These are phyloP conservation scores for Toxotes chatareus DNA, from an alignment of 2,113 vertebrate species.

Conservation along the genomic window DNA sequence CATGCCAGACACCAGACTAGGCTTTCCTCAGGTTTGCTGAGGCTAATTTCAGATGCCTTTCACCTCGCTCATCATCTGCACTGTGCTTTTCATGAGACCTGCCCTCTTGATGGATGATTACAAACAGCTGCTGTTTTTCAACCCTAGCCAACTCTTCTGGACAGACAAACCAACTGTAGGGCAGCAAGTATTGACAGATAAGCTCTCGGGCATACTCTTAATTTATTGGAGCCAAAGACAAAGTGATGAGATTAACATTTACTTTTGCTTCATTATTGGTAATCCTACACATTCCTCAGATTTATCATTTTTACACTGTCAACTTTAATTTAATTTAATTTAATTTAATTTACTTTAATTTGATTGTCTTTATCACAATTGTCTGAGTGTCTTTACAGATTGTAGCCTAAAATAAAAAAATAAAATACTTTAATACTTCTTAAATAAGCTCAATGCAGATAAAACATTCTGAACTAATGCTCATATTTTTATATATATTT, in stretches of 20 bases:
- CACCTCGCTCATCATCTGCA: conserved; percentile 41
- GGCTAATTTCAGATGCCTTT: conserved; percentile 38
- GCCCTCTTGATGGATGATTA: conserved; percentile 23
- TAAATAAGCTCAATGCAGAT: not conserved
- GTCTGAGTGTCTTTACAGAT: not conserved
- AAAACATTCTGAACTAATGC: not conserved
- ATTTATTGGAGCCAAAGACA: conserved; percentile 7
- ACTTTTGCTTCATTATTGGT: conserved; percentile 1
- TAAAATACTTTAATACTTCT: not conserved
- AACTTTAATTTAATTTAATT: not conserved
- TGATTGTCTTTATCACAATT: too few relatives aligned
- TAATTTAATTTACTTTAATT: not conserved
- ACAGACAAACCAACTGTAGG: not conserved
- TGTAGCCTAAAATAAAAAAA: not conserved
- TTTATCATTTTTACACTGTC: not conserved
- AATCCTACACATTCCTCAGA: not conserved
- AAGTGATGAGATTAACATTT: not conserved
- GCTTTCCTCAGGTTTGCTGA: conserved; percentile 30
- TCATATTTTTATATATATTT: not conserved
- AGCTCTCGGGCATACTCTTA: not conserved
- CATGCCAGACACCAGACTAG: not conserved
- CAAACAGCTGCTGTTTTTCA: conserved; percentile 67
- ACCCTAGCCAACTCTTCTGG: not conserved
- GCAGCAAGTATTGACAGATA: not conserved
- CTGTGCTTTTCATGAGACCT: conserved; percentile 31